A percentile compares a stretch with the other conserved stretches of the same genome.
These are phyloP conservation scores for Sycophaga agraensis DNA, from an alignment of 1,140 invertebrate genomes.

Conservation along the genomic window DNA sequence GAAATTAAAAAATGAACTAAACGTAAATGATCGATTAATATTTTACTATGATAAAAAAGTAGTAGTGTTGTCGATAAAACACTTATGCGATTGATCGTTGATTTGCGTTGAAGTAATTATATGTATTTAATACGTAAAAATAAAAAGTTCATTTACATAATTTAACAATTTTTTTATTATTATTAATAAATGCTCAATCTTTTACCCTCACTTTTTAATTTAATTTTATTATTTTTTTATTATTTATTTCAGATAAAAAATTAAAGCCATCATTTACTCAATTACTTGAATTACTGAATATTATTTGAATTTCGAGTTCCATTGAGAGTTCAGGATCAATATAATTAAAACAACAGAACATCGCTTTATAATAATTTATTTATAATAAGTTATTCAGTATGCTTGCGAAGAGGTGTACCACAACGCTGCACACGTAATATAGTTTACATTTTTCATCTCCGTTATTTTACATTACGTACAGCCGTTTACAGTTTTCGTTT, in stretches of 20 bases:
- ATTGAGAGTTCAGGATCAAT: neutral
- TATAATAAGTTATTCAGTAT: constrained; percentile 51
- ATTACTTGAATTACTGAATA: too few species aligned
- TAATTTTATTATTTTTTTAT: too few species aligned
- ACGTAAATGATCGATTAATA: constrained; percentile 17
- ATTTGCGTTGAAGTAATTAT: constrained; percentile 23
- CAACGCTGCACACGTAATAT: constrained; percentile 38
- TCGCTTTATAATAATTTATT: constrained; percentile 55
- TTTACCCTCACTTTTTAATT: too few species aligned
- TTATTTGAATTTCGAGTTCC: too few species aligned
- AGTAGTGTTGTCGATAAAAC: neutral
- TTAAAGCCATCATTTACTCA: too few species aligned
- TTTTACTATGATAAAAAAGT: constrained; percentile 24
- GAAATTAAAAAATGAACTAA: neutral
- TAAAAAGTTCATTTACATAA: constrained; percentile 23
- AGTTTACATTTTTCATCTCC: constrained; percentile 42
- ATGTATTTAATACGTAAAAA: constrained; percentile 27
- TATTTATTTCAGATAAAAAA: too few species aligned
- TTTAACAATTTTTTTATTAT: too few species aligned
- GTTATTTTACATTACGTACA: constrained; percentile 51
- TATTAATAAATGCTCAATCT: too few species aligned
- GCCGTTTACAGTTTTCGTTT: constrained; percentile 37
- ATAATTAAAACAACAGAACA: neutral
- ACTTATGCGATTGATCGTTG: constrained; percentile 4
- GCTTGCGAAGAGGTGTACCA: constrained; percentile 29